These are phyloP conservation scores for Drosophila repleta DNA, from an alignment of 1,140 invertebrate species.

Conservation along the genomic window DNA sequence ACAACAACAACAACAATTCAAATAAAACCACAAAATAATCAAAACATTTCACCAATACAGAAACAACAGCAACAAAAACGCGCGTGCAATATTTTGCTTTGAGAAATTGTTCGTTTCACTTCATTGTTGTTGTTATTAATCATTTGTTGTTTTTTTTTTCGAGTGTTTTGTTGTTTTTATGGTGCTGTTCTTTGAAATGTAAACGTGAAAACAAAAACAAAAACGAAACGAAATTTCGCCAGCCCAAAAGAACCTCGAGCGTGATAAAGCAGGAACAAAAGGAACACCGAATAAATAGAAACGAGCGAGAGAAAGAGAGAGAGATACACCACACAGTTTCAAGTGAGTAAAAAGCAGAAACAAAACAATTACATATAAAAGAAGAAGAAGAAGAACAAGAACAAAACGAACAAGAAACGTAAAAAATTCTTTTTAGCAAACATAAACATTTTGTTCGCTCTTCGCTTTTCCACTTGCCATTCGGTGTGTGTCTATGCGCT, in stretches of 20 bases:
- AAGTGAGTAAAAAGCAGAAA: slow-evolving; percentile 31
- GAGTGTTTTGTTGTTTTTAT: slow-evolving; percentile 17
- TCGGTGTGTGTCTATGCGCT: slow-evolving; percentile 15
- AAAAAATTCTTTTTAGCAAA: slow-evolving; percentile 16
- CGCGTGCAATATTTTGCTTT: slow-evolving; percentile 35
- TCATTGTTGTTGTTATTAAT: slow-evolving; percentile 25
- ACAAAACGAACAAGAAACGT: not conserved
- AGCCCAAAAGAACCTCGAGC: slow-evolving; percentile 25
- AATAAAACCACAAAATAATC: slow-evolving; percentile 38
- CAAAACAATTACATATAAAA: not conserved
- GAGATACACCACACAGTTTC: not conserved
- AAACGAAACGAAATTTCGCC: slow-evolving; percentile 30
- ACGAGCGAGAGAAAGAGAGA: not conserved
- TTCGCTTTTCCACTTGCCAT: slow-evolving; percentile 11
- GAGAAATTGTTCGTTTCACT: slow-evolving; percentile 29
- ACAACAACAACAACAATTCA: slow-evolving; percentile 13
- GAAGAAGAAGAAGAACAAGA: too few relatives aligned
- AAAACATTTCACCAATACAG: slow-evolving; percentile 24
- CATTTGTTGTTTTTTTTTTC: slow-evolving; percentile 16
- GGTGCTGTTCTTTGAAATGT: slow-evolving; percentile 23
- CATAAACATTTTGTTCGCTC: slow-evolving; percentile 23
- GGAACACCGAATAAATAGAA: slow-evolving; percentile 1
- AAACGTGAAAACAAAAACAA: slow-evolving; percentile 34
- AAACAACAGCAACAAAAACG: slow-evolving; percentile 17
- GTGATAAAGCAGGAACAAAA: slow-evolving; percentile 24